Evolutionary conservation across 1,140 invertebrate genomes (phyloP).

Genomic region (Aricia agestis): DNA sequence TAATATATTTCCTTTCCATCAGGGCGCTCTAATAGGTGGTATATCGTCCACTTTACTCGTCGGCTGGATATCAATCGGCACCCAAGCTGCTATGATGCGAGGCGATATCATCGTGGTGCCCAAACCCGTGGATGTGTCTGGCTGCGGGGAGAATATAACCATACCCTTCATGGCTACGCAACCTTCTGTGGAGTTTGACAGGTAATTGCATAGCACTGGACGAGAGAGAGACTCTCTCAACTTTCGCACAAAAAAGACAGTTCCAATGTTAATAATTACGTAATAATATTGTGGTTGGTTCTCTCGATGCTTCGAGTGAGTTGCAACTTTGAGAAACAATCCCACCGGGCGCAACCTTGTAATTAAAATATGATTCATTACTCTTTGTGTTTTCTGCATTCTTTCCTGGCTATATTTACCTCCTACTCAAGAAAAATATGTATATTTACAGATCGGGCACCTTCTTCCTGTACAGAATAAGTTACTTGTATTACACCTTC

Average conservation of each 20-base stretch:
- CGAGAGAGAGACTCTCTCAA: too few relatives aligned
- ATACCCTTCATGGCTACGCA: slow-evolving; percentile 28
- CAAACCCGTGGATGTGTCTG: slow-evolving; percentile 78
- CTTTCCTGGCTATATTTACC: too few relatives aligned
- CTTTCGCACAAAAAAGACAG: too few relatives aligned
- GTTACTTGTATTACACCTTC: slow-evolving; percentile 82
- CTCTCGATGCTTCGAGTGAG: too few relatives aligned
- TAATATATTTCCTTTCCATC: not conserved
- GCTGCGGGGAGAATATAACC: slow-evolving; percentile 74
- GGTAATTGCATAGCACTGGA: slow-evolving; percentile 29
- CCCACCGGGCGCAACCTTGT: too few relatives aligned
- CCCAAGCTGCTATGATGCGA: slow-evolving; percentile 83
- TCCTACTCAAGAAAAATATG: too few relatives aligned
- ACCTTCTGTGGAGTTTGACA: slow-evolving; percentile 45
- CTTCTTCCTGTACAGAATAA: slow-evolving; percentile 80
- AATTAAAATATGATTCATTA: too few relatives aligned
- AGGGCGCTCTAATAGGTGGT: slow-evolving; percentile 89
- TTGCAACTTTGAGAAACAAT: too few relatives aligned
- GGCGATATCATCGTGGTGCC: slow-evolving; percentile 78
- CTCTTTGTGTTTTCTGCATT: too few relatives aligned
- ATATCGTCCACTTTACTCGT: slow-evolving; percentile 82
- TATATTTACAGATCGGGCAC: slow-evolving; percentile 66
- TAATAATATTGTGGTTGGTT: too few relatives aligned
- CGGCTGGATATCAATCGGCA: slow-evolving; percentile 91
- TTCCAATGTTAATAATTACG: too few relatives aligned